Percentiles rank a stretch among this genome's conserved stretches.
phyloP scores from a whole-genome alignment of 2,113 vertebrate species.

The Nanger granti region DNA sequence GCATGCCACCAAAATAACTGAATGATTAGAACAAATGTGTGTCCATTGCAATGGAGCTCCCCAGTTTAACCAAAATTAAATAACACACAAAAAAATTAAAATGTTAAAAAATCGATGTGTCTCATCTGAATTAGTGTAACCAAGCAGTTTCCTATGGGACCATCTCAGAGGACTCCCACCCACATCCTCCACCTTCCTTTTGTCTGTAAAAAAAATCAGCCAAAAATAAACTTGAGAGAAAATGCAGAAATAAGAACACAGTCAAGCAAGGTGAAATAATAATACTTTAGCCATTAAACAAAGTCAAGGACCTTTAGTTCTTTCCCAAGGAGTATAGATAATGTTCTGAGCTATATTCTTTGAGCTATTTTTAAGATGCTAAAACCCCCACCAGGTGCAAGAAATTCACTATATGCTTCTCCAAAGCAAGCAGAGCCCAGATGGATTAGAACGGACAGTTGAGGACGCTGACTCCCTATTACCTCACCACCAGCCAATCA shows the following conservation, averaged over 20 bases:
- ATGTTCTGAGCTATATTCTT: not conserved
- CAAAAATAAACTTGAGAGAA: not conserved
- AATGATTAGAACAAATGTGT: not conserved
- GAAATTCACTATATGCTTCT: not conserved
- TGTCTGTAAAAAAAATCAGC: not conserved
- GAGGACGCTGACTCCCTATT: not conserved
- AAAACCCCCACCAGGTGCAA: not conserved
- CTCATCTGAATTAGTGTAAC: not conserved
- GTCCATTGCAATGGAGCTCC: not conserved
- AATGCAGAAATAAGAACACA: not conserved
- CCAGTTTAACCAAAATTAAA: not conserved
- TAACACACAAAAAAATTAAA: not conserved
- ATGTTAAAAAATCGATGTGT: not conserved
- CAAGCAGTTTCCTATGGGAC: not conserved
- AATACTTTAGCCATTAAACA: not conserved
- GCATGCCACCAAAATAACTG: too few species aligned
- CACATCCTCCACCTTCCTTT: not conserved
- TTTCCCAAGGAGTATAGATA: not conserved
- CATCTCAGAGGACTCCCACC: not conserved
- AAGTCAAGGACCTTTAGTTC: not conserved
- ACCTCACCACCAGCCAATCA: not conserved
- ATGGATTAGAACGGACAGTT: rapidly evolving
- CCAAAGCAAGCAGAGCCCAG: not conserved
- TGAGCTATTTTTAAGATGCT: not conserved
- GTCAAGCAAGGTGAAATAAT: not conserved